Evolutionary conservation across 2,888 invertebrate species (phyloP).

Genomic region (Trichopoda pennipes): DNA sequence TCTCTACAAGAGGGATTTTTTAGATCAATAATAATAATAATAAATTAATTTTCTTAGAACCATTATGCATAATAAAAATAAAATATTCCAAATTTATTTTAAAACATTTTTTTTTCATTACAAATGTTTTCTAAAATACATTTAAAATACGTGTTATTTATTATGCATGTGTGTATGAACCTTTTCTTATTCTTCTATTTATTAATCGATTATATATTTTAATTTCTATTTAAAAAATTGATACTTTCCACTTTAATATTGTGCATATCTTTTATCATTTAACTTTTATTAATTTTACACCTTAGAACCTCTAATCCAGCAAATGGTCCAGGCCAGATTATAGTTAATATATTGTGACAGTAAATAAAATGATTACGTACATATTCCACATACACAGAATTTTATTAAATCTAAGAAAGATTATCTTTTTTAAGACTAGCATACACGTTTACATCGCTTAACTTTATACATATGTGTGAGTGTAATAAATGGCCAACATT

Average conservation of each 20-base stretch:
- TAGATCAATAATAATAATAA: too few relatives aligned
- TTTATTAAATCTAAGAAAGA: constrained; percentile 46
- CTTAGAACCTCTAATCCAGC: constrained; percentile 21
- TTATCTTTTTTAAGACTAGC: constrained; percentile 43
- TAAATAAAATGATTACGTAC: constrained; percentile 28
- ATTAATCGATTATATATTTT: too few relatives aligned
- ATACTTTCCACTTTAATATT: background rate
- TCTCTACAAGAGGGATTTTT: too few relatives aligned
- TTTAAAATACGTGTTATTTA: too few relatives aligned
- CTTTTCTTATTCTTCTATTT: too few relatives aligned
- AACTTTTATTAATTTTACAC: background rate
- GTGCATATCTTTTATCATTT: background rate
- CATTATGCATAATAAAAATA: too few relatives aligned
- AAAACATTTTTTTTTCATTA: too few relatives aligned
- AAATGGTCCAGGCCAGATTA: constrained; percentile 31
- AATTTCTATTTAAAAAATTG: background rate
- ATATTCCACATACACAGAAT: background rate
- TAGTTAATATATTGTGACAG: constrained; percentile 16
- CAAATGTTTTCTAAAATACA: too few relatives aligned
- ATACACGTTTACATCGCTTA: constrained; percentile 12
- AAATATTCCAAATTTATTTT: too few relatives aligned
- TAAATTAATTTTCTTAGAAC: too few relatives aligned
- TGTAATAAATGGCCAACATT: constrained; percentile 56
- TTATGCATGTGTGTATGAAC: too few relatives aligned
- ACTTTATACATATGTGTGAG: constrained; percentile 4